Evolutionary conservation across 2,888 invertebrate species (phyloP), one percentile per base, ranked within the genome.

Genomic region (Apotomis turbidana): DNA sequence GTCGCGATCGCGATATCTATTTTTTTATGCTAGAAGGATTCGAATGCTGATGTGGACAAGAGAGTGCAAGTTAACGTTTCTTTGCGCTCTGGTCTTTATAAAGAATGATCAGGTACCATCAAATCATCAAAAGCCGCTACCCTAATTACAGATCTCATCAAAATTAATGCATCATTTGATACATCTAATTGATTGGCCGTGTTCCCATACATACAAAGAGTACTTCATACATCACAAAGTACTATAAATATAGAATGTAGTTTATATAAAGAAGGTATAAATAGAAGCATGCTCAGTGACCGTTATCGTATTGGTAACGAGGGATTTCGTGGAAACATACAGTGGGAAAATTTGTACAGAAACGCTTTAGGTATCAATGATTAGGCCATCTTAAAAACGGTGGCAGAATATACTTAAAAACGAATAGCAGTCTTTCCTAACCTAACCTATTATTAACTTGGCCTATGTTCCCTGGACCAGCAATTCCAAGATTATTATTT

Each of bases 171-270:
- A 71, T 66, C 63, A 64, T 69, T 74, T 74, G 60, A 60, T 74
- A 67, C 66, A 68, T 75, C 76, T 80, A 79, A 81, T 80, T 80
- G 79, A 80, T 81, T 79, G 76, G 77, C 68, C 67, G 12, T 27
- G 13, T 71, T 71, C 67, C 71, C 71, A 71, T n/a, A 55, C 44
- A 55, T 41, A 41, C 6, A 41, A 58, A 67, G 49, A 49, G 58
- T 51, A 38, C 51, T 51, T 36, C 55, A 49, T 68, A 38, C 46
- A 27, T 0, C 27, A 57, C 55, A 49, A 38, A 51, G 15, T 59
- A 68, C 60, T 69, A 61, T 46, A 41, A 64, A 71, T 67, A 57
- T 46, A 71, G 60, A 71, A 68, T 68, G 57, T 71, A 68, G 67
- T 71, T 67, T 71, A 71, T 55, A 57, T 67, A 46, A 49, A 67